Evolutionary conservation across 2,888 invertebrate genomes (phyloP).

Genomic region (Formica aserva): DNA sequence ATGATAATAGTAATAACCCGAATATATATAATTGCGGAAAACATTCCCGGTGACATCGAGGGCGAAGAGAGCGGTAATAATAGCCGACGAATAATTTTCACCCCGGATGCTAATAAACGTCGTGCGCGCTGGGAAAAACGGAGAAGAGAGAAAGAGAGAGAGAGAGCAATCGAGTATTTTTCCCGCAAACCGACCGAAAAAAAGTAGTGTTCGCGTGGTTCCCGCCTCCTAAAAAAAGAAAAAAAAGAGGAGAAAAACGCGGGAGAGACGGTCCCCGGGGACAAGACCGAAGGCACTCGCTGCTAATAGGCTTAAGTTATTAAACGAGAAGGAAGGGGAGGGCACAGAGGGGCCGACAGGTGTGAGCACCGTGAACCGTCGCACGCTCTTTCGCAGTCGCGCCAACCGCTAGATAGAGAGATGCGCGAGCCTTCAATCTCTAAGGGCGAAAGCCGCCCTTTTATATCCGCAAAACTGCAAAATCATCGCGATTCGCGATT

Average conservation of each 20-base stretch:
- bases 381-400: constrained; percentile 66
- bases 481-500: constrained; percentile 49
- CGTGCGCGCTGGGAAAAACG: constrained; percentile 14
- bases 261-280: constrained; percentile 18
- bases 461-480: constrained; percentile 34
- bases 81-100: constrained; percentile 47
- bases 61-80: constrained; percentile 14
- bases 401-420: constrained; percentile 2
- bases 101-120: constrained; percentile 42
- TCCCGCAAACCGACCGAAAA: constrained; percentile 46
- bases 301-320: constrained; percentile 79
- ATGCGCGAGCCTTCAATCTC: neutral
- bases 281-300: constrained; percentile 65
- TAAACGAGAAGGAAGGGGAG: constrained; percentile 64
- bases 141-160: neutral
- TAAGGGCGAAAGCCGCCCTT: constrained; percentile 29
- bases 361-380: constrained; percentile 73
- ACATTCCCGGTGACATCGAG: constrained; percentile 22
- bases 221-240: constrained; percentile 14
- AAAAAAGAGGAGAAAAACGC: constrained; percentile 29
- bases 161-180: constrained; percentile 39
- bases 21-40: constrained; percentile 25
- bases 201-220: constrained; percentile 61
- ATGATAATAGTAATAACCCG: constrained; percentile 21
- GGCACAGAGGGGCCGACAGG: constrained; percentile 69